Evolutionary conservation across 2,888 invertebrate species (phyloP), one percentile per base, ranked within the genome.

Genomic region (Linnaemya vulpina): DNA sequence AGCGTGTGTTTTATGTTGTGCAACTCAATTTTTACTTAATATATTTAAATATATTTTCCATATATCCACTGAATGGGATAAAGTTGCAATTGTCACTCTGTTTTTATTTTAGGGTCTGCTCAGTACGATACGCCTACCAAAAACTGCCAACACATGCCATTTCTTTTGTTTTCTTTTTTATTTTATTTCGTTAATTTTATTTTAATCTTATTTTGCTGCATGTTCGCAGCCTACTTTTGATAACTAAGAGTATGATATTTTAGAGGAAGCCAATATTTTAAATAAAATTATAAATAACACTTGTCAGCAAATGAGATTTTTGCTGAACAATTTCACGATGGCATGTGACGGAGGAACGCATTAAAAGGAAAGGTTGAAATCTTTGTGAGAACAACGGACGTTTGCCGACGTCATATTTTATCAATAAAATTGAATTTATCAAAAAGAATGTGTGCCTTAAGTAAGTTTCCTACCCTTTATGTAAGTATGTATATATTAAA

Each of bases 231-330:
- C 78, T 55, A 43, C 70, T 70, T 60, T 53, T 62, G 68, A 78
- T 74, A 73, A 60, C n/a, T 40, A 51, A 25, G 49, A 63, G n/a
- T n/a, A 49, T 78, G 60, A 73, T 53, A 70, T 38, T 60, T 62
- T 78, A 83, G 74, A 83, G 83, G 78, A 83, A 83, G 74, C 62
- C 68, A 78, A 70, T 40, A 71, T 65, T 78, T 83, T 62, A 30
- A 40, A 25, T 62, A 43, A 78, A 78, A 43, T 62, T 58, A 46
- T 53, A 53, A 62, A 70, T 35, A 30, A 53, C 38, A 25, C 60
- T 40, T 15, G 30, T 53, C 40, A 51, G 17, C 49, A 53, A n/a
- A 77, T 60, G 68, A 15, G n/a, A 60, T 53, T 53, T 53, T 51
- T 22, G 38, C 51, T 22, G 43, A 60, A 68, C 55, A 43, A 25